Percentiles rank a stretch among this genome's conserved stretches.
These are phyloP conservation scores for Microctonus brassicae DNA, from an alignment of 2,888 invertebrate species.

Conservation along the genomic window DNA sequence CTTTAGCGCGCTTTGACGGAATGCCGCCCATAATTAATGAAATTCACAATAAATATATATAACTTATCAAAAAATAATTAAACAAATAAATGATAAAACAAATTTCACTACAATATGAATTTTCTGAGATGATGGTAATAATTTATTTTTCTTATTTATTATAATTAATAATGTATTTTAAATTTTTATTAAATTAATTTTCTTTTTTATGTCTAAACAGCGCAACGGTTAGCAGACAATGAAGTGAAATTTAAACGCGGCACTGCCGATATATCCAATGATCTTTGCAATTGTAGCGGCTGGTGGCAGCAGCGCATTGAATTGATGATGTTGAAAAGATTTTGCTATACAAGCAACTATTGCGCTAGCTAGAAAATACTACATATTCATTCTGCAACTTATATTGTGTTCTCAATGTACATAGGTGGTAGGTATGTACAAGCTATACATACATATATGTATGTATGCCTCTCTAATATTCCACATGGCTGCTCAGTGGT, in stretches of 20 bases:
- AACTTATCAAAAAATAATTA: neutral
- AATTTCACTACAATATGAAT: constrained; percentile 3
- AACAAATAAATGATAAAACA: neutral
- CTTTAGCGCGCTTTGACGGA: constrained; percentile 41
- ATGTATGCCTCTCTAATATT: neutral
- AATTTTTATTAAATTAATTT: constrained; percentile 3
- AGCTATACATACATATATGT: too few relatives aligned
- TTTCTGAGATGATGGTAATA: neutral
- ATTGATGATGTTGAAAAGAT: neutral
- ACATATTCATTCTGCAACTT: neutral
- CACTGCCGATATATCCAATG: constrained; percentile 30
- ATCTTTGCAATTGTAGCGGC: constrained; percentile 30
- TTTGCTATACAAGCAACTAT: constrained; percentile 1
- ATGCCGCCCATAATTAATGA: constrained; percentile 39
- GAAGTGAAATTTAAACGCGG: constrained; percentile 28
- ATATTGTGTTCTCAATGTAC: neutral
- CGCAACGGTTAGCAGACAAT: constrained; percentile 35
- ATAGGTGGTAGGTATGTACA: too few relatives aligned
- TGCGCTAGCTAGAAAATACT: neutral
- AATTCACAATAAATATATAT: neutral
- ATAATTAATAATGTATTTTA: neutral
- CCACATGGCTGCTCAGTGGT: neutral
- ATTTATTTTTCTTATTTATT: neutral
- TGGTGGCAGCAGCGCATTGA: constrained; percentile 23
- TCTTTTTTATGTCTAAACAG: constrained; percentile 18